Evolutionary conservation across 2,797 vertebrate species (phyloP).

Genomic region (Brachymystax lenok): DNA sequence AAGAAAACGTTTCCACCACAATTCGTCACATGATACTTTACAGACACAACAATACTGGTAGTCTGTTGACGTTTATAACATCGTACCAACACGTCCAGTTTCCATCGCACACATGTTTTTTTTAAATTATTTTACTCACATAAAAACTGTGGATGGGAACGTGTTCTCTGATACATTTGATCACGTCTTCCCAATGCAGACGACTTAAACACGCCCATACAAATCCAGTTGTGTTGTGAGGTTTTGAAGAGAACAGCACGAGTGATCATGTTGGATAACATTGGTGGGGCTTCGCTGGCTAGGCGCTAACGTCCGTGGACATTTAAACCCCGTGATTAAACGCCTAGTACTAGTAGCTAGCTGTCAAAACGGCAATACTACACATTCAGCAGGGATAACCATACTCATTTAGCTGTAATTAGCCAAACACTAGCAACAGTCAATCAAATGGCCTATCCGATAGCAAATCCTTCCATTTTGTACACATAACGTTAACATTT

Average conservation of each 20-base stretch:
- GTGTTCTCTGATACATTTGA: neutral
- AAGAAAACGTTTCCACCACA: no score
- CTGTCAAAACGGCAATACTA: neutral
- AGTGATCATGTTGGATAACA: no score
- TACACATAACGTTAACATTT: no score
- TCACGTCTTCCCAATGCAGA: neutral
- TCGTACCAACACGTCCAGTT: no score
- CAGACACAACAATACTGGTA: no score
- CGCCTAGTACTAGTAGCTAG: neutral
- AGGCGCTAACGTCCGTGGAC: neutral
- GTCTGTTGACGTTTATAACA: no score
- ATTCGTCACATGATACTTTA: no score
- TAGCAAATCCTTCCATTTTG: no score
- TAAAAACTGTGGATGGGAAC: neutral
- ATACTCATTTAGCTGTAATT: no score
- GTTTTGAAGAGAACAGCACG: neutral
- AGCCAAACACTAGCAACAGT: no score
- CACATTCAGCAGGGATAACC: neutral
- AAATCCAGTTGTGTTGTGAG: neutral
- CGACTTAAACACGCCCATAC: neutral
- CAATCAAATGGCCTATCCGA: no score
- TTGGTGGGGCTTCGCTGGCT: neutral
- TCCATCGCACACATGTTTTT: no score
- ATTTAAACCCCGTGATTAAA: neutral
- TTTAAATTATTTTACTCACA: neutral